Base-by-base conservation (phyloP, 2,797 vertebrate species). In the Tympanoctomys barrerae region DNA sequence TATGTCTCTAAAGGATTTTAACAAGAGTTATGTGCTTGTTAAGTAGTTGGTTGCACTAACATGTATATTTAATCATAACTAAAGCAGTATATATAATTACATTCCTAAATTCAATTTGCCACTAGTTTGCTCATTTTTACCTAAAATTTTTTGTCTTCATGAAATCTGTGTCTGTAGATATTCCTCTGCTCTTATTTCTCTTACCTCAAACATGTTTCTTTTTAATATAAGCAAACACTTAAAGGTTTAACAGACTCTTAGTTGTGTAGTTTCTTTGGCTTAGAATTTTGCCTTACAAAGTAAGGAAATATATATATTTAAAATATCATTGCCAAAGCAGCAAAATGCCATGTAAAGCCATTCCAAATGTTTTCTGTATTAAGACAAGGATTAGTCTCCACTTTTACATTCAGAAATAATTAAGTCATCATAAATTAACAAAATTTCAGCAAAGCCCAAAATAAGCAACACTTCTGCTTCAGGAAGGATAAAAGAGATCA, bases 151-250 rank as follows among this genome's bases (percentile, higher is more conserved):
- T 73, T 79, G 59, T 89, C 70, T 75, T 78, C 87, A 71, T 84
- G 39, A 57, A 93, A 96, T 82, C 73, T 95, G 49, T 64, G 42
- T 24, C 39, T 73, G n/a, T 88, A 85, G 42, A 87, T 33, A 79
- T 52, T 16, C 42, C 7, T 85, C 49, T 31, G 88, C 7, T 90
- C 91, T 57, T 64, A 80, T 19, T 61, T 28, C 24, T 28, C 26
- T 96, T 75, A 77, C 57, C 31, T 78, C 16, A 87, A 91, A 73
- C 24, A 52, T 14, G 1, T 59, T 96, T 93, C 11, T 33, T 95
- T 79, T 75, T 49, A 94, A 89, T 54, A 57, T 49, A 91, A 70
- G 49, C 87, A 94, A 88, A 95, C 71, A 91, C n/a, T 93, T 80
- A 89, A 94, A 96, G 31, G 61, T 46, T 28, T 91, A 88, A 88